Percentiles rank a stretch among this genome's conserved stretches.
Conservation (phyloP, 1,140 invertebrate genomes). For the Chrysomallon squamiferum region DNA sequence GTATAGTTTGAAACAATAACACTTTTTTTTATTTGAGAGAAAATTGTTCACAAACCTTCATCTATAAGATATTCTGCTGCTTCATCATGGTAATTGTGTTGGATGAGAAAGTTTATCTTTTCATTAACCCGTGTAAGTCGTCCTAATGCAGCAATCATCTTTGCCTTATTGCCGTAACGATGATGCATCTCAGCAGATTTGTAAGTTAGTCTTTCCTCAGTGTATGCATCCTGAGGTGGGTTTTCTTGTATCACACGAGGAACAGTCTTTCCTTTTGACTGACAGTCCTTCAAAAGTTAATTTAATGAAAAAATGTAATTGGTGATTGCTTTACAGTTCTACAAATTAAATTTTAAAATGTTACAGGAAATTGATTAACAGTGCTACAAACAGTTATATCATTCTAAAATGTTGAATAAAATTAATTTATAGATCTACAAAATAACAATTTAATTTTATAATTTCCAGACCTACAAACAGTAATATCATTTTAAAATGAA, state of each 20-base stretch:
- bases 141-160: constrained; percentile 34
- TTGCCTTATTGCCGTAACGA: constrained; percentile 20
- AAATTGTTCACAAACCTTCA: constrained; percentile 13
- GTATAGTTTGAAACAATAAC: neutral
- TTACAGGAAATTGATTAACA: too few species aligned
- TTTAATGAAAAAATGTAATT: neutral
- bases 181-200: constrained; percentile 33
- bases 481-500: too few species aligned
- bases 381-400: too few species aligned
- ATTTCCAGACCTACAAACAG: too few species aligned
- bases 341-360: too few species aligned
- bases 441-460: too few species aligned
- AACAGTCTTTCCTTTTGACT: constrained; percentile 11
- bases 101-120: constrained; percentile 30
- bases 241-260: constrained; percentile 21
- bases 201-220: constrained; percentile 25
- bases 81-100: constrained; percentile 21
- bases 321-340: too few species aligned
- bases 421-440: too few species aligned
- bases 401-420: too few species aligned
- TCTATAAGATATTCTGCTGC: constrained; percentile 26
- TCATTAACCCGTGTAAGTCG: constrained; percentile 28
- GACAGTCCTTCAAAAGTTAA: constrained; percentile 20
- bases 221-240: constrained; percentile 21
- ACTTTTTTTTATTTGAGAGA: neutral